Evolutionary conservation across 2,888 invertebrate genomes (phyloP).

Genomic region (Hybos culiciformis): DNA sequence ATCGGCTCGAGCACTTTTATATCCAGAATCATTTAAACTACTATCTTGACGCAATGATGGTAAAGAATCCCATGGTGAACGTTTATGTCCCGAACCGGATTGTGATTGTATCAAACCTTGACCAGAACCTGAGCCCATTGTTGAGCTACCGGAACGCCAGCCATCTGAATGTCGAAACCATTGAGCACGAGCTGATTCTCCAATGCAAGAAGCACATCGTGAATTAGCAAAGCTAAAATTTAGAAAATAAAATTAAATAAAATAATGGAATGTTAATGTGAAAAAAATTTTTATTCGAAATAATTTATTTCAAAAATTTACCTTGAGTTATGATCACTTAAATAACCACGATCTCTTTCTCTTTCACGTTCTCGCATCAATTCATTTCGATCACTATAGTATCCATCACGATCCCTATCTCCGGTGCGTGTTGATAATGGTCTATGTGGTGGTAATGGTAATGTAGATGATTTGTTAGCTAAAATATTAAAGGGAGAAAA

Average conservation of each 20-base stretch:
- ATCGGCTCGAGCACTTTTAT: slow-evolving; percentile 72
- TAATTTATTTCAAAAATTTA: slow-evolving; percentile 23
- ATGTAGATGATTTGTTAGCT: slow-evolving; percentile 55
- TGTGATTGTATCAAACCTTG: slow-evolving; percentile 39
- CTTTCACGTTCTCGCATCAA: slow-evolving; percentile 61
- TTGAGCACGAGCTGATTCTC: slow-evolving; percentile 76
- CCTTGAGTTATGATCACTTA: slow-evolving; percentile 67
- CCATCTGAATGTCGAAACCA: slow-evolving; percentile 86
- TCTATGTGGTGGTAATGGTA: slow-evolving; percentile 64
- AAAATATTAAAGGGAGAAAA: not conserved
- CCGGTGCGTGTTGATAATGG: slow-evolving; percentile 44
- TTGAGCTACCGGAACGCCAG: slow-evolving; percentile 65
- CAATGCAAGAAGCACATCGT: slow-evolving; percentile 74
- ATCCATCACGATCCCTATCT: slow-evolving; percentile 63
- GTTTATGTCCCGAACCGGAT: slow-evolving; percentile 44
- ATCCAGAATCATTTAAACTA: slow-evolving; percentile 76
- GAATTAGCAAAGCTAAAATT: slow-evolving; percentile 42
- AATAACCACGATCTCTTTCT: slow-evolving; percentile 55
- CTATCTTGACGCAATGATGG: slow-evolving; percentile 74
- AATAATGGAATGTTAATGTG: too few relatives aligned
- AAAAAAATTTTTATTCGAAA: not conserved
- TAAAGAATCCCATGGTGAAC: slow-evolving; percentile 78
- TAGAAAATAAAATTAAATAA: slow-evolving; percentile 9
- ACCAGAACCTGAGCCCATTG: slow-evolving; percentile 46
- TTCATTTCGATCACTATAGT: slow-evolving; percentile 81